Evolutionary conservation across 2,113 vertebrate species (phyloP).

Genomic region (rat (Rattus norvegicus)): GRCr8 NC_086028.1:30118501-30119000

Average conservation of each 20-base stretch:
- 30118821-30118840: not conserved
- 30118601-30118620: not conserved
- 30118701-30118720: too few species aligned
- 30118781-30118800: too few species aligned
- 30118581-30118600: not conserved
- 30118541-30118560: not conserved
- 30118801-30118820: too few species aligned
- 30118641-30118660: not conserved
- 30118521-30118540: not conserved
- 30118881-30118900: not conserved
- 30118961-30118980: too few species aligned
- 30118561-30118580: not conserved
- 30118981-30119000: too few species aligned
- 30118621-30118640: not conserved
- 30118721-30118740: too few species aligned
- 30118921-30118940: not conserved
- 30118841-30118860: not conserved
- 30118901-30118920: not conserved
- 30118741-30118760: too few species aligned
- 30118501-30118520: not conserved
- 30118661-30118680: too few species aligned
- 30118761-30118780: too few species aligned
- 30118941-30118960: too few species aligned
- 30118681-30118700: too few species aligned
- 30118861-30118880: not conserved